Evolutionary conservation across 2,797 vertebrate species (phyloP).

Genomic region (Gouania willdenowi): DNA sequence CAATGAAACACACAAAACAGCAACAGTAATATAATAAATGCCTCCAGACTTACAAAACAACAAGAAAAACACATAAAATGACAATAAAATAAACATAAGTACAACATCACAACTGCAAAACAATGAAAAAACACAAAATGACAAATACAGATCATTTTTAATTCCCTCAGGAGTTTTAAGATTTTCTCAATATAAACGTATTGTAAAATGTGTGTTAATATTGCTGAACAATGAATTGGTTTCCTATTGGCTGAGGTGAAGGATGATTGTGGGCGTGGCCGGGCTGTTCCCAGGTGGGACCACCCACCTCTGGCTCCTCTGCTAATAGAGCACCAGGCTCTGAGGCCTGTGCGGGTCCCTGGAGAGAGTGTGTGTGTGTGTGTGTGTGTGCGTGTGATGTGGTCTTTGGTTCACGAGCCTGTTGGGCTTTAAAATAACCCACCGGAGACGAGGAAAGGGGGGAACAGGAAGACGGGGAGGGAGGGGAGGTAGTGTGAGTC

Average conservation of each 20-base stretch:
- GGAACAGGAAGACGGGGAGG: constrained; percentile 38
- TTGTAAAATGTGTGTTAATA: no score
- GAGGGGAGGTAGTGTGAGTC: constrained; percentile 21
- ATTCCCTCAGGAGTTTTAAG: no score
- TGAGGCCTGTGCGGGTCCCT: constrained; percentile 50
- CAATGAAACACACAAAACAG: no score
- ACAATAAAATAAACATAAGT: no score
- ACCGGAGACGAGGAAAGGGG: constrained; percentile 62
- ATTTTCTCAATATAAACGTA: no score
- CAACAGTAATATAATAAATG: no score
- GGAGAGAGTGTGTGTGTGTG: constrained; percentile 52
- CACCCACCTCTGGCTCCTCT: constrained; percentile 69
- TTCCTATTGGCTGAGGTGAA: no score
- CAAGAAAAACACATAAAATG: no score
- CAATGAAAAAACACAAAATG: no score
- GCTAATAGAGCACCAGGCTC: constrained; percentile 60
- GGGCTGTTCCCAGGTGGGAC: constrained; percentile 55
- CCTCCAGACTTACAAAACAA: no score
- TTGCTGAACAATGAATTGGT: constrained; percentile 51
- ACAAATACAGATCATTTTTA: no score
- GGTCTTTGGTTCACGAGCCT: constrained; percentile 64
- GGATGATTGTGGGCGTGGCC: constrained; percentile 26
- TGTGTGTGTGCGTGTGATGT: constrained; percentile 68
- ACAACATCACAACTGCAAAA: no score
- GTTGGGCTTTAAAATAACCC: constrained; percentile 72